Conservation (phyloP, 1,140 invertebrate genomes). For the Harlomillsia oculata region DNA sequence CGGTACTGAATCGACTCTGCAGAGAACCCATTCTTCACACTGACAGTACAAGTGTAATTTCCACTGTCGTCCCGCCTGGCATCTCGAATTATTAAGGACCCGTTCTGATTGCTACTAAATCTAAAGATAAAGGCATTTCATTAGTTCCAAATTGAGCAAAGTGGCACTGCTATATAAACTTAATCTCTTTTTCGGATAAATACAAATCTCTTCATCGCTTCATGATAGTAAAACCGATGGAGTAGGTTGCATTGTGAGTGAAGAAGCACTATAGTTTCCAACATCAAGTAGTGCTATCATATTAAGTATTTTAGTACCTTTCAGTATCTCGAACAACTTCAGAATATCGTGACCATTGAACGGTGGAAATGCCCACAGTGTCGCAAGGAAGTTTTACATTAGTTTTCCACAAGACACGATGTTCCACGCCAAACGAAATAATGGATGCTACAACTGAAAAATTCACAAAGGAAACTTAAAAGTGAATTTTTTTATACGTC, state of each 20-base stretch:
- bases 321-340: conserved; percentile 21
- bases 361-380: conserved; percentile 41
- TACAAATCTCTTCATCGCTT: too few relatives aligned
- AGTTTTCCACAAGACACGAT: conserved; percentile 37
- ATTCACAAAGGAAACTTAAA: background rate
- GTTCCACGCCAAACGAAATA: conserved; percentile 36
- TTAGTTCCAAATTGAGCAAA: background rate
- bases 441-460: conserved; percentile 31
- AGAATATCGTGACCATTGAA: conserved; percentile 23
- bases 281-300: too few relatives aligned
- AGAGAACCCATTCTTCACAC: conserved; percentile 38
- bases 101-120: conserved; percentile 7
- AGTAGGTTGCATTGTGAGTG: too few relatives aligned
- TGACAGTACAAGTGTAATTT: conserved; percentile 34
- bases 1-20: conserved; percentile 41
- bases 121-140: background rate
- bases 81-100: conserved; percentile 15
- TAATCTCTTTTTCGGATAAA: too few relatives aligned
- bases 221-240: too few relatives aligned
- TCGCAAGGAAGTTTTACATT: conserved; percentile 41
- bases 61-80: conserved; percentile 36
- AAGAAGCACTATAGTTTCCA: too few relatives aligned
- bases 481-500: background rate
- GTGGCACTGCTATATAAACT: background rate
- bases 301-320: too few relatives aligned